Percentiles rank a stretch among this genome's conserved stretches.
These are phyloP conservation scores for Sebastiscus tertius DNA, from an alignment of 2,797 vertebrate species.

Conservation along the genomic window DNA sequence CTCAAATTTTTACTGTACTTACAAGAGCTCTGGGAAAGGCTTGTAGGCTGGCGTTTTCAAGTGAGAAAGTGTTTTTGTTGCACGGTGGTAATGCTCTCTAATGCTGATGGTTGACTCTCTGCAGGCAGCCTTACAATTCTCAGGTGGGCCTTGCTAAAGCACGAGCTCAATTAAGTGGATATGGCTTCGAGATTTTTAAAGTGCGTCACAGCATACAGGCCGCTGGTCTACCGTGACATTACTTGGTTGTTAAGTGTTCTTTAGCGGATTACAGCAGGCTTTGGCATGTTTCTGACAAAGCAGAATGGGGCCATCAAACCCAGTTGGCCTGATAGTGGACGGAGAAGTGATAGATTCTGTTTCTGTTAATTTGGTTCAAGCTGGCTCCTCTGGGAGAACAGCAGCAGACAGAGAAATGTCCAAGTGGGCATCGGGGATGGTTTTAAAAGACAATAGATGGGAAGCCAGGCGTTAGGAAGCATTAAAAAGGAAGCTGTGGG, in stretches of 20 bases:
- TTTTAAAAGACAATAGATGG: conserved; percentile 64
- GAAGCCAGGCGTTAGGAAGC: conserved; percentile 40
- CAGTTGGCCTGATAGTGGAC: conserved; percentile 55
- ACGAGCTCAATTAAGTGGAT: conserved; percentile 82
- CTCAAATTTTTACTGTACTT: conserved; percentile 70
- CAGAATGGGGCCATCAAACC: conserved; percentile 73
- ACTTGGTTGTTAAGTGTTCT: conserved; percentile 72
- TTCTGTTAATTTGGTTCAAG: conserved; percentile 68
- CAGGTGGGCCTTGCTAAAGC: conserved; percentile 78
- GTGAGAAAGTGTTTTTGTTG: conserved; percentile 75
- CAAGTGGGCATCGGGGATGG: conserved; percentile 59
- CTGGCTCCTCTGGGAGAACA: conserved; percentile 62
- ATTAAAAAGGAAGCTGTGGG: conserved; percentile 34
- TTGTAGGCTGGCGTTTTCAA: conserved; percentile 60
- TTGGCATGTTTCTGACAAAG: conserved; percentile 68
- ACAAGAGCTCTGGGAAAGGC: conserved; percentile 67
- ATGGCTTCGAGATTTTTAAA: conserved; percentile 73
- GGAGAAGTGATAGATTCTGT: conserved; percentile 58
- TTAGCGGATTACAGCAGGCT: conserved; percentile 60
- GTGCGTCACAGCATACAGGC: conserved; percentile 66
- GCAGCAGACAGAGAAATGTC: conserved; percentile 56
- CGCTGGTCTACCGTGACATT: conserved; percentile 71
- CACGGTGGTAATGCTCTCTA: conserved; percentile 78
- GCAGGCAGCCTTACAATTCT: conserved; percentile 78
- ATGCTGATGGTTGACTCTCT: conserved; percentile 82